Evolutionary conservation across 2,888 invertebrate genomes (phyloP), one percentile per base, ranked within the genome.

Genomic region (Standfussiana lucernea): DNA sequence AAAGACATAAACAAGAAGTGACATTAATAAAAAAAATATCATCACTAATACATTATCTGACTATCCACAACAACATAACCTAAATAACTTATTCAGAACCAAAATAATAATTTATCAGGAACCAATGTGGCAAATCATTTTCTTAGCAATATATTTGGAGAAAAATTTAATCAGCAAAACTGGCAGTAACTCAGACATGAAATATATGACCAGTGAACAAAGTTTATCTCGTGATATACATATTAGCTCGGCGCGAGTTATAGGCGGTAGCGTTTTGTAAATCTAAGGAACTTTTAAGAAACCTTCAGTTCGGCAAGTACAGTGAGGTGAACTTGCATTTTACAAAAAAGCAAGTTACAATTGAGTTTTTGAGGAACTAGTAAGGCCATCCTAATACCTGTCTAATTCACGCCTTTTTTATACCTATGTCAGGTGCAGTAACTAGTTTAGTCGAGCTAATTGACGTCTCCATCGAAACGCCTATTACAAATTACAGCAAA

Each of bases 201-300:
- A 93, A 94, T 95, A 94, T 95, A 94, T 94, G 93, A 92, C 92
- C 92, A 91, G 91, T 90, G 95, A 93, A 93, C 94, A 93, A 95
- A 95, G 94, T 94, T 95, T 94, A 94, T 95, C 93, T 93, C 91
- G 91, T 92, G 90, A 91, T 89, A 89, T 90, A 89, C 92, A 92
- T 92, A 92, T 91, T 90, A 91, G 87, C 79, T 83, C 67, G 89
- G 89, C 61, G 47, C 80, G 74, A 90, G 69, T 28, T 2, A 79
- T 10, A 61, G 37, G 72, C 47, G 21, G 0, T 1, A 42, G 79
- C 75, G 82, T 45, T 69, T 84, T 59, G 8, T 2, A 1, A 35
- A 56, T 13, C 6, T 0, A 35, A 10, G 4, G 7, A 28, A 15
- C 4, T 69, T 18, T 24, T 28, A 8, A 24, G 28, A 24, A 24